A percentile compares a stretch with the other conserved stretches of the same genome.
phyloP scores from a whole-genome alignment of 2,888 invertebrate species.

The Nysson spinosus region DNA sequence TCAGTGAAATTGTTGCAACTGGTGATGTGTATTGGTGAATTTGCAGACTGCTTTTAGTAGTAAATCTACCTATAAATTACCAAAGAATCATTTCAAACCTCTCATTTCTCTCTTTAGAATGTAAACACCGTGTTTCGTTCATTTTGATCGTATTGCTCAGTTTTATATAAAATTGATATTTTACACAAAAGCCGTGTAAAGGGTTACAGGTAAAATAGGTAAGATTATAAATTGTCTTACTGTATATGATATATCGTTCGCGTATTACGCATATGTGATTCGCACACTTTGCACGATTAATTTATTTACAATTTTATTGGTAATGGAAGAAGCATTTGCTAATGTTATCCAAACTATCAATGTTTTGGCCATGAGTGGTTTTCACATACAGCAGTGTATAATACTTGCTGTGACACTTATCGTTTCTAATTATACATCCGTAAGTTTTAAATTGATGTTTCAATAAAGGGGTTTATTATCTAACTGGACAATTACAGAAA shows the following conservation, averaged over 20 bases:
- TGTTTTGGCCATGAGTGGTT: too few species aligned
- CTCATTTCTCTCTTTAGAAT: constrained; percentile 44
- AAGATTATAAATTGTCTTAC: not conserved
- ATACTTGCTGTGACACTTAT: too few species aligned
- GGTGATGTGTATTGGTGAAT: constrained; percentile 53
- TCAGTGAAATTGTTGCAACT: constrained; percentile 49
- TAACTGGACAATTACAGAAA: too few species aligned
- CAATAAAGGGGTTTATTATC: too few species aligned
- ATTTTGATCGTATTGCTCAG: constrained; percentile 15
- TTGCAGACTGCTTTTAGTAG: constrained; percentile 55
- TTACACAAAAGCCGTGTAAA: too few species aligned
- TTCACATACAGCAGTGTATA: too few species aligned
- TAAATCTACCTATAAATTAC: constrained; percentile 56
- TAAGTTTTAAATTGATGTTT: too few species aligned
- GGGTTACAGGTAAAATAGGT: too few species aligned
- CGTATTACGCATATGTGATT: not conserved
- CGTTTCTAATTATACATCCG: too few species aligned
- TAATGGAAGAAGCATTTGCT: too few species aligned
- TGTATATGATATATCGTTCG: not conserved
- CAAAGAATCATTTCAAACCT: constrained; percentile 46
- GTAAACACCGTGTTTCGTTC: constrained; percentile 21
- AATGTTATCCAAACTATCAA: too few species aligned
- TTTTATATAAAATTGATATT: constrained; percentile 14
- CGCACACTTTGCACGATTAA: not conserved
- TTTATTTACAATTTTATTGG: not conserved